phyloP scores from a whole-genome alignment of 2,113 vertebrate species.

The Malaclemys terrapin region DNA sequence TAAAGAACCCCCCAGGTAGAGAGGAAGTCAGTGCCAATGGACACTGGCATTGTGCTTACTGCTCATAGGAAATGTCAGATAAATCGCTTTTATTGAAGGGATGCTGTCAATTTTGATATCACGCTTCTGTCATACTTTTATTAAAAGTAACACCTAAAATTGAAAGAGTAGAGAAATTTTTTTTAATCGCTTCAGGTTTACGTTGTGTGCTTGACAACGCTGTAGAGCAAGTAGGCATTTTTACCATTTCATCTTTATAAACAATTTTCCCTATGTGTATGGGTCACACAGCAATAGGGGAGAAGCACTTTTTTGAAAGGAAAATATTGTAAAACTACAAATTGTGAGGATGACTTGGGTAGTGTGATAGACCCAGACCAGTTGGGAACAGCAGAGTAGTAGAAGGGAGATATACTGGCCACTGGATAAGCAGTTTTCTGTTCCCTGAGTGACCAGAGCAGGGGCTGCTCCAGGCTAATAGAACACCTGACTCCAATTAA shows the following conservation, averaged over 20 bases:
- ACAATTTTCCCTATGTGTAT: neutral
- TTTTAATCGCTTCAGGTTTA: neutral
- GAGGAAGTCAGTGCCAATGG: neutral
- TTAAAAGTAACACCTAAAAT: neutral
- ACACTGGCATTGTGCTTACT: fast-evolving
- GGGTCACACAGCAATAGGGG: neutral
- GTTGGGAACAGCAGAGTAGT: too few relatives aligned
- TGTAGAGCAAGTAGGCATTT: neutral
- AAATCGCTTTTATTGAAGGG: neutral
- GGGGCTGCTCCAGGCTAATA: too few relatives aligned
- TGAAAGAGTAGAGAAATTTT: neutral
- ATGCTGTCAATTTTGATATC: neutral
- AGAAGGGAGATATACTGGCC: too few relatives aligned
- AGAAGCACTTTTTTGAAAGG: neutral
- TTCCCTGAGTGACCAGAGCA: too few relatives aligned
- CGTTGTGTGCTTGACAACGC: fast-evolving
- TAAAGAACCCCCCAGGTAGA: too few relatives aligned
- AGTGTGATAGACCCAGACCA: too few relatives aligned
- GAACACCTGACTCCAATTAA: too few relatives aligned
- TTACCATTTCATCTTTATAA: neutral
- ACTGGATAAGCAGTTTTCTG: too few relatives aligned
- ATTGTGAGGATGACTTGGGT: neutral
- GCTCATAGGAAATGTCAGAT: neutral
- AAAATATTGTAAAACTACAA: neutral
- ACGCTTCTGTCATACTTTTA: fast-evolving